A percentile compares a stretch with the other conserved stretches of the same genome.
phyloP scores from a whole-genome alignment of 2,888 invertebrate genomes.

The Heteromyza rotundicornis region DNA sequence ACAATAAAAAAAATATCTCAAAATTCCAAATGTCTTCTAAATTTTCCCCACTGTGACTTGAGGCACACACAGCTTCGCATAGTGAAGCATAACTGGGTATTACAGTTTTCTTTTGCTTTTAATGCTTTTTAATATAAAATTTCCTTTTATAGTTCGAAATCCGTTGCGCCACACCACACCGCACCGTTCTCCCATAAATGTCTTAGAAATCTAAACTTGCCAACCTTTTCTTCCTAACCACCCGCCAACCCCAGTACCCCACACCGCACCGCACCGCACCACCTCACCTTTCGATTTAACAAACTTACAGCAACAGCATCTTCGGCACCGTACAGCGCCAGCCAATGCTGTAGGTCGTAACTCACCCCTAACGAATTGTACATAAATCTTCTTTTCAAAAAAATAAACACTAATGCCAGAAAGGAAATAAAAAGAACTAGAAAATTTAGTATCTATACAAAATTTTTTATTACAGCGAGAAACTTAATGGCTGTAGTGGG shows the following conservation, averaged over 20 bases:
- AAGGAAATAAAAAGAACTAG: conserved; percentile 46
- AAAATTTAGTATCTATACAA: conserved; percentile 56
- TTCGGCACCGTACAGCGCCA: conserved; percentile 40
- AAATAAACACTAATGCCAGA: conserved; percentile 58
- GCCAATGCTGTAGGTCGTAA: conserved; percentile 23
- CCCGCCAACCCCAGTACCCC: not conserved
- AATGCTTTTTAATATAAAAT: conserved; percentile 7
- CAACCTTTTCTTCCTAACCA: conserved; percentile 26
- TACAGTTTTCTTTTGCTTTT: not conserved
- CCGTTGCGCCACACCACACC: conserved; percentile 34
- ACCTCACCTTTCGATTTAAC: conserved; percentile 11
- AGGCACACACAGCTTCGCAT: not conserved
- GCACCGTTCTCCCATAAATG: conserved; percentile 10
- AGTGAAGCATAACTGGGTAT: not conserved
- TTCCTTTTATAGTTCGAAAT: conserved; percentile 55
- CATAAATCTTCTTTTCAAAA: conserved; percentile 62
- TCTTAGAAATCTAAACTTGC: conserved; percentile 51
- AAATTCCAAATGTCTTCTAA: not conserved
- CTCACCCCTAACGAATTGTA: conserved; percentile 50
- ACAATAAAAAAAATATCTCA: too few species aligned
- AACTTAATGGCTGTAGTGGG: conserved; percentile 58
- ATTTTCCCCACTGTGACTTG: not conserved
- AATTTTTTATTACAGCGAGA: conserved; percentile 60
- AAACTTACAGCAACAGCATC: conserved; percentile 54
- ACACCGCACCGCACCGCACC: not conserved